These are phyloP conservation scores for Hyphantria cunea DNA, from an alignment of 1,140 invertebrate genomes.

Conservation along the genomic window DNA sequence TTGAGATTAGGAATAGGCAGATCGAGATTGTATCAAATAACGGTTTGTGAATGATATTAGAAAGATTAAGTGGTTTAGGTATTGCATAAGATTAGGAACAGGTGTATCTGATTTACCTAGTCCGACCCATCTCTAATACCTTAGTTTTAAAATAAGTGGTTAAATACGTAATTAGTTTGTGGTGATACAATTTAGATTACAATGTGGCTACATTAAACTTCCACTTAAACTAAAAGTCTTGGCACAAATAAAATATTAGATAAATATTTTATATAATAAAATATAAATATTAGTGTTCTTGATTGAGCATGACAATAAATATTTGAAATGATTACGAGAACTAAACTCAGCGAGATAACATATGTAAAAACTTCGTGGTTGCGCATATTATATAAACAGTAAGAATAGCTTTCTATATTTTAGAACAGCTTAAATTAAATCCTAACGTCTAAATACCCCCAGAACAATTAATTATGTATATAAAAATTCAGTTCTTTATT, in stretches of 20 bases:
- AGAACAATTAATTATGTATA: slow-evolving; percentile 81
- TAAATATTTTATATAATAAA: slow-evolving; percentile 24
- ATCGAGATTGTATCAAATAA: too few relatives aligned
- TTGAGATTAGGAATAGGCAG: too few relatives aligned
- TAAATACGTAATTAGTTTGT: slow-evolving; percentile 43
- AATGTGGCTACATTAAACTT: slow-evolving; percentile 55
- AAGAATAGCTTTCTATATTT: slow-evolving; percentile 34
- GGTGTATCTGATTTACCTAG: too few relatives aligned
- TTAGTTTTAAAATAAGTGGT: slow-evolving; percentile 48
- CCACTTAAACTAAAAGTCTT: slow-evolving; percentile 70
- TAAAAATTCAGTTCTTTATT: slow-evolving; percentile 83
- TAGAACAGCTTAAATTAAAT: slow-evolving; percentile 65
- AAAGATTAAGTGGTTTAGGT: too few relatives aligned
- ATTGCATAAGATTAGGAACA: too few relatives aligned
- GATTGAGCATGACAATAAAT: slow-evolving; percentile 26
- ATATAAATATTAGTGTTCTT: slow-evolving; percentile 13
- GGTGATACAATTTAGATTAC: slow-evolving; percentile 38
- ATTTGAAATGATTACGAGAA: slow-evolving; percentile 23
- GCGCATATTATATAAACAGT: slow-evolving; percentile 24
- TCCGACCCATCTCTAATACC: too few relatives aligned
- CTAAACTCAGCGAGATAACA: slow-evolving; percentile 15
- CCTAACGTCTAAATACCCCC: slow-evolving; percentile 79
- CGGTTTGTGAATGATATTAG: too few relatives aligned
- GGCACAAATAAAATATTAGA: slow-evolving; percentile 65
- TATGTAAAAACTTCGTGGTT: slow-evolving; percentile 15